A percentile compares a stretch with the other conserved stretches of the same genome.
Evolutionary conservation across 2,797 vertebrate species (phyloP).

Genomic region (Spondyliosoma cantharus): DNA sequence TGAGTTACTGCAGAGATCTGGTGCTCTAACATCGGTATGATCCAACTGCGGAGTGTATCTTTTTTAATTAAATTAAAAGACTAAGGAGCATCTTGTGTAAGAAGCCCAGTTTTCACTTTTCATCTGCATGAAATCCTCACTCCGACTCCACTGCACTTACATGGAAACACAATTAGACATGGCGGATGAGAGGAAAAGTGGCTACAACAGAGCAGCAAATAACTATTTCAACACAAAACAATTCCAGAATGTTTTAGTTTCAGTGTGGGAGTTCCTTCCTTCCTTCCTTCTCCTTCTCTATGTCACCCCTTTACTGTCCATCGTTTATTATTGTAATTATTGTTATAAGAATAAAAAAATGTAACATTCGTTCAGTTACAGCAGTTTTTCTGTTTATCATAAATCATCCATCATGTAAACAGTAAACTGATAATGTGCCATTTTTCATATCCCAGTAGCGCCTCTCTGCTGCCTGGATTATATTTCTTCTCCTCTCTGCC

Average conservation of each 20-base stretch:
- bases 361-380: slow-evolving; percentile 3
- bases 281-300: too few species aligned
- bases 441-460: slow-evolving; percentile 48
- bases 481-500: slow-evolving; percentile 52
- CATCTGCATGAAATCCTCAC: slow-evolving; percentile 2
- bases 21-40: background rate
- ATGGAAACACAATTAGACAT: slow-evolving; percentile 34
- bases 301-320: background rate
- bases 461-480: slow-evolving; percentile 51
- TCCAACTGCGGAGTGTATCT: background rate
- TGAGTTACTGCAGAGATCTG: background rate
- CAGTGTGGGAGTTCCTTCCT: background rate
- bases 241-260: too few species aligned
- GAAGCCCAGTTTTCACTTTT: background rate
- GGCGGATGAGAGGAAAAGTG: slow-evolving; percentile 4
- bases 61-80: slow-evolving; percentile 7
- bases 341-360: background rate
- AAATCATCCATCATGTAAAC: slow-evolving; percentile 44
- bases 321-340: background rate
- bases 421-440: slow-evolving; percentile 51
- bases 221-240: background rate
- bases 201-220: slow-evolving; percentile 9
- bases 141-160: slow-evolving; percentile 10
- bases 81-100: slow-evolving; percentile 14
- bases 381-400: slow-evolving; percentile 24